Evolutionary conservation across 1,140 invertebrate genomes (phyloP).

Genomic region (Sycophila sp.): DNA sequence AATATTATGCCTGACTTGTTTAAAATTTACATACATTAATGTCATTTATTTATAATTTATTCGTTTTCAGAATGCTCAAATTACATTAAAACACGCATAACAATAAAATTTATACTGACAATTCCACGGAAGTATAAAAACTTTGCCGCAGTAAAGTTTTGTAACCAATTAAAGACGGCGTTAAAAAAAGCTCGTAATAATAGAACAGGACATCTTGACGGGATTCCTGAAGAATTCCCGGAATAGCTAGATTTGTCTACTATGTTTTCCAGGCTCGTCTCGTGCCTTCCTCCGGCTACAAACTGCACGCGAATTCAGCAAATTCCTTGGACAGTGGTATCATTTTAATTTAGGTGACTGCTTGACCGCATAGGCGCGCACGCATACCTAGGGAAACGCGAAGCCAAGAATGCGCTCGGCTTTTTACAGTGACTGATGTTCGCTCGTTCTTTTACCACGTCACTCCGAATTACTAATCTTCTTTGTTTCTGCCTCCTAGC

Average conservation of each 20-base stretch:
- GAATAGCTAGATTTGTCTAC: constrained; percentile 4
- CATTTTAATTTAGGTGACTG: constrained; percentile 36
- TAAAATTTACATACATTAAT: too few relatives aligned
- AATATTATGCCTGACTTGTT: too few relatives aligned
- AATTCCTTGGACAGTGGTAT: constrained; percentile 27
- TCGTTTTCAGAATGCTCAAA: too few relatives aligned
- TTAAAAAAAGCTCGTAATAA: too few relatives aligned
- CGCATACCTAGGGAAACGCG: neutral
- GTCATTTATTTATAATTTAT: too few relatives aligned
- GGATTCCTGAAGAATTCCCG: neutral
- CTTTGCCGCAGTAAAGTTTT: too few relatives aligned
- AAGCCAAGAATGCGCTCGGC: neutral
- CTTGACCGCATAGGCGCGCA: constrained; percentile 5
- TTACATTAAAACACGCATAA: too few relatives aligned
- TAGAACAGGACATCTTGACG: neutral
- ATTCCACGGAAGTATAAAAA: too few relatives aligned
- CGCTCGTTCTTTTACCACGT: neutral
- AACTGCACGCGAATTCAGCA: constrained; percentile 24
- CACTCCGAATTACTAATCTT: neutral
- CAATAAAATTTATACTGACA: too few relatives aligned
- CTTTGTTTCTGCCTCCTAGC: neutral
- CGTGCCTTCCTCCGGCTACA: neutral
- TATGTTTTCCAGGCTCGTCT: neutral
- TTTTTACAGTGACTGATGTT: neutral
- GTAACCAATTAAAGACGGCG: too few relatives aligned